Percentiles rank a stretch among this genome's conserved stretches.
These are phyloP conservation scores for Microcebus jonahi DNA, from an alignment of 2,113 vertebrate genomes.

Conservation along the genomic window DNA sequence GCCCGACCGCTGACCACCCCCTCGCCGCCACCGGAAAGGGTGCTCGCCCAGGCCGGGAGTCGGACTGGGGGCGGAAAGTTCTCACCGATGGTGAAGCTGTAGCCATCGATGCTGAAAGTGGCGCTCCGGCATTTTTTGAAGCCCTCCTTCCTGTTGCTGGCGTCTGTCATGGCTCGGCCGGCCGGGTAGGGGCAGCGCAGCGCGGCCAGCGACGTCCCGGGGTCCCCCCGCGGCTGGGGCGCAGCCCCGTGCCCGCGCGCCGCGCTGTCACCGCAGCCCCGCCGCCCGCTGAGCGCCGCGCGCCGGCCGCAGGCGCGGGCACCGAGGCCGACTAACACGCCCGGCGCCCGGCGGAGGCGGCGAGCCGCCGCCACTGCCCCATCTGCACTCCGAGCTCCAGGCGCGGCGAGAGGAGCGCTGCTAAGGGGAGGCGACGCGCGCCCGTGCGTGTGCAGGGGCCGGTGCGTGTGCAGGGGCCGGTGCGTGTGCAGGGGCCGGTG, in stretches of 20 bases:
- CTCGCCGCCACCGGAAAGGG: not conserved
- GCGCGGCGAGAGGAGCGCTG: accelerated
- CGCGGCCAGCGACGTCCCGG: not conserved
- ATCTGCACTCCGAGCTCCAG: not conserved
- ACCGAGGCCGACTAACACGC: not conserved
- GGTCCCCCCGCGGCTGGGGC: not conserved
- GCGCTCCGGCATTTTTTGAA: conserved; percentile 97
- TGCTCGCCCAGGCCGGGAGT: not conserved
- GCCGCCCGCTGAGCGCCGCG: not conserved
- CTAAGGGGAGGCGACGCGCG: not conserved
- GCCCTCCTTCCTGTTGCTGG: conserved; percentile 91
- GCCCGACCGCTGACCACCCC: not conserved
- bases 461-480: not conserved
- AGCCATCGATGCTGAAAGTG: conserved; percentile 98
- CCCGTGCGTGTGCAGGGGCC: not conserved
- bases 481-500: not conserved
- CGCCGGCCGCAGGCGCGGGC: not conserved
- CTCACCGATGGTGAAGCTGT: conserved; percentile 97
- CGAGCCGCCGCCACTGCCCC: not conserved
- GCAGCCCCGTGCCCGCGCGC: not conserved
- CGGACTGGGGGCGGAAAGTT: conserved; percentile 43
- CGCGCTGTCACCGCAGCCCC: not conserved
- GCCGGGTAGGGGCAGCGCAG: not conserved
- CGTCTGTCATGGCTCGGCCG: conserved; percentile 89
- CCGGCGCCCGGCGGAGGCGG: not conserved